Evolutionary conservation across 2,797 vertebrate species (phyloP), one percentile per base, ranked within the genome.

Genomic region (Eulemur albifrons): DNA sequence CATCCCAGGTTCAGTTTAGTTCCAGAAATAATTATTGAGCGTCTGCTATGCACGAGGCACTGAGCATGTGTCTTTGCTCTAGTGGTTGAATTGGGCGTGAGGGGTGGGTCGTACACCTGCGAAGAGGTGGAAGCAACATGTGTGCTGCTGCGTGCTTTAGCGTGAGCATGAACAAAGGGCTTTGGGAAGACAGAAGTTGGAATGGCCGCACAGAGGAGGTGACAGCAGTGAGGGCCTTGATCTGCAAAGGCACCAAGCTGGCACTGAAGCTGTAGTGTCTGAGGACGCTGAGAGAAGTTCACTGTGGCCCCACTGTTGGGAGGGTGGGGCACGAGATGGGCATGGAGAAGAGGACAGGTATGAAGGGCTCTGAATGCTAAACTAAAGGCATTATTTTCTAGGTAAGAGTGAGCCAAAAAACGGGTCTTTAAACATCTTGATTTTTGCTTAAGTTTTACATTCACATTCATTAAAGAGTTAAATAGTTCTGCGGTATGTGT

Each of bases 41-140:
- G 30, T 30, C 32, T 54, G 25, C 15, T 70, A 20, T 38, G 8
- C 8, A 50, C 43, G 6, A 27, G 67, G 14, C 43, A 67, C 50
- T 3, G 0, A 35, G 7, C 23, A 45, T 52, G 4, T n/a, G 21
- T 67, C 87, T 76, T 75, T 75, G 21, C 57, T 27, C 57, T 27
- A 59, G 57, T 25, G 2, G 15, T 63, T 70, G 35, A 52, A 35
- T 23, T 70, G 14, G 35, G 7, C 6, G 10, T 8, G 45, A 88
- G 12, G 11, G 4, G 10, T 54, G n/a, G 30, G 7, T 61, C 12
- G 0, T 18, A 27, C 70, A 32, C 1, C 1, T 48, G 32, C 0
- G 54, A 57, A 67, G 67, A 72, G 9, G 4, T 11, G 27, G 75
- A 54, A 76, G 80, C 18, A 38, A 20, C 13, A 8, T 3, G 1